Evolutionary conservation across 2,888 invertebrate species (phyloP).

Genomic region (Saturnia pavonia): DNA sequence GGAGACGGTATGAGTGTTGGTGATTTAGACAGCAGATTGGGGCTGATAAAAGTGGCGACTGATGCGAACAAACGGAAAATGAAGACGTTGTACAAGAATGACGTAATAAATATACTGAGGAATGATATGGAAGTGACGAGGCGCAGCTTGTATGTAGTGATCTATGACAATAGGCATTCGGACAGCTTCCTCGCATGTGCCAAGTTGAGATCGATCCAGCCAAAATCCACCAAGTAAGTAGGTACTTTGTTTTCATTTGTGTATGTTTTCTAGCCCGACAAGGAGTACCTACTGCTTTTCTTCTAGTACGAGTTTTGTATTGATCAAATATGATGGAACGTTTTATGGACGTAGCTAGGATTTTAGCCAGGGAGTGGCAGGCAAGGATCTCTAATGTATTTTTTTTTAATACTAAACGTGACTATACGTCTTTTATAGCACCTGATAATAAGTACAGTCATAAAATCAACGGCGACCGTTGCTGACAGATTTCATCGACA

Average conservation of each 20-base stretch:
- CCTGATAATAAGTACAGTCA: too few species aligned
- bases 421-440: too few species aligned
- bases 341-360: too few species aligned
- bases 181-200: slow-evolving; percentile 92
- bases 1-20: slow-evolving; percentile 87
- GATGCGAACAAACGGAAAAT: slow-evolving; percentile 80
- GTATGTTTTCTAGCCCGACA: background rate
- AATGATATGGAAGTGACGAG: slow-evolving; percentile 88
- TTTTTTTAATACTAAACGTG: too few species aligned
- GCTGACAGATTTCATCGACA: too few species aligned
- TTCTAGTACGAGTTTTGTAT: background rate
- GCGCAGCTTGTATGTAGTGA: slow-evolving; percentile 89
- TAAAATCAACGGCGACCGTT: too few species aligned
- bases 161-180: slow-evolving; percentile 88
- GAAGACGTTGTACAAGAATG: slow-evolving; percentile 86
- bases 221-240: slow-evolving; percentile 87
- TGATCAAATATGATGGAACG: background rate
- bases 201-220: slow-evolving; percentile 86
- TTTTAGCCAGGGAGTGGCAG: too few species aligned
- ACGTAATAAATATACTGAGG: slow-evolving; percentile 86
- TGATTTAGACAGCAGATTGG: slow-evolving; percentile 89
- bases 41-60: slow-evolving; percentile 87
- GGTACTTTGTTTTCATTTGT: background rate
- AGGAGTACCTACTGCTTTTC: background rate
- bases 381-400: too few species aligned